These are phyloP conservation scores for Echiichthys vipera DNA, from an alignment of 2,797 vertebrate genomes.

Conservation along the genomic window DNA sequence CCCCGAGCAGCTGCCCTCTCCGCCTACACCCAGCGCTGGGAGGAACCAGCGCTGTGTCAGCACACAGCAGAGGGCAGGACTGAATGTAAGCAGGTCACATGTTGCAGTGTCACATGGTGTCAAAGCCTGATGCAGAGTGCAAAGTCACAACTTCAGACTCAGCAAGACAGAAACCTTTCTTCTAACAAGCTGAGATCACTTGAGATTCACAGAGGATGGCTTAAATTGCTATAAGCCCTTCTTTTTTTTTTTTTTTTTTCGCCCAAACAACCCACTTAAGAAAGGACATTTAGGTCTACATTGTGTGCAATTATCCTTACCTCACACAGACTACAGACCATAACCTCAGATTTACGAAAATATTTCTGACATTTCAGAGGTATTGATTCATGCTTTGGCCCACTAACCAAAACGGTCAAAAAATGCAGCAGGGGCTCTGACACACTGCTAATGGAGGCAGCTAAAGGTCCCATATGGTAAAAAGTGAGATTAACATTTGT, in stretches of 20 bases:
- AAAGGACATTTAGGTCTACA: slow-evolving; percentile 7
- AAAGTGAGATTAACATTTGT: no score
- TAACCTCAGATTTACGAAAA: background rate
- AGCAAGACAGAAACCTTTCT: slow-evolving; percentile 31
- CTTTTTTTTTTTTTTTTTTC: slow-evolving; percentile 31
- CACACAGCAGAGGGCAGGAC: slow-evolving; percentile 20
- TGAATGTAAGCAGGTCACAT: slow-evolving; percentile 27
- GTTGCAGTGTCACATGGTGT: slow-evolving; percentile 22
- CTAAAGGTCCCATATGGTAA: no score
- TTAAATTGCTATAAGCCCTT: slow-evolving; percentile 38
- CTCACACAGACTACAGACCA: background rate
- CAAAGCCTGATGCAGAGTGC: slow-evolving; percentile 9
- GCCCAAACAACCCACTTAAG: slow-evolving; percentile 22
- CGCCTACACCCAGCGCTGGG: slow-evolving; percentile 30
- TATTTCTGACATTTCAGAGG: background rate
- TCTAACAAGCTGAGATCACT: slow-evolving; percentile 48
- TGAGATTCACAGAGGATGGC: slow-evolving; percentile 33
- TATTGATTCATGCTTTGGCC: background rate
- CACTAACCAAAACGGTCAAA: background rate
- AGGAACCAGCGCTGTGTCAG: slow-evolving; percentile 50
- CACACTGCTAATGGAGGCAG: background rate
- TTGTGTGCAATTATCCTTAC: slow-evolving; percentile 15
- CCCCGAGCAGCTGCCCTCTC: slow-evolving; percentile 60
- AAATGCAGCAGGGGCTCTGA: background rate
- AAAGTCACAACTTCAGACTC: slow-evolving; percentile 33